Conservation (phyloP, 2,113 vertebrate genomes). For the Alligator sinensis region DNA sequence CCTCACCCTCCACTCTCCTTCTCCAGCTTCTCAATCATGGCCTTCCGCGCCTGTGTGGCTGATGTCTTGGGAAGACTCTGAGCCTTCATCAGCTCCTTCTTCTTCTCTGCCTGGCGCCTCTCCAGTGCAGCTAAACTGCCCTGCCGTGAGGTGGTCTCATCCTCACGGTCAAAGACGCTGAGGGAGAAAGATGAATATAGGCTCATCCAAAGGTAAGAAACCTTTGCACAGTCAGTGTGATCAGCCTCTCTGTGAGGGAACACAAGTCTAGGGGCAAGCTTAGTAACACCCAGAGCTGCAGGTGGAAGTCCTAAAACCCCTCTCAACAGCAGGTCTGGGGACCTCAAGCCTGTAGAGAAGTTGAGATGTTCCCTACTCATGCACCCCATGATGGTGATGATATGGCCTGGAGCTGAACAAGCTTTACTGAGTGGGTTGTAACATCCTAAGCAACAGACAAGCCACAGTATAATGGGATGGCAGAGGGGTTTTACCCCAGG, state of each 20-base stretch:
- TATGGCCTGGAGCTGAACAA: background rate
- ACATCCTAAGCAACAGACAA: no score
- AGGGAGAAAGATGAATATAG: background rate
- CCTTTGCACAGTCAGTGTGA: background rate
- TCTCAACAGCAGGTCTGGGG: background rate
- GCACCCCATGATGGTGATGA: no score
- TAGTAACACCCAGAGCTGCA: background rate
- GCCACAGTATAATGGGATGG: no score
- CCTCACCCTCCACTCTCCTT: slow-evolving; percentile 89
- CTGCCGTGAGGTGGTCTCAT: slow-evolving; percentile 82
- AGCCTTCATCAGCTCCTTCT: slow-evolving; percentile 93
- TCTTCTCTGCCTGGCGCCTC: slow-evolving; percentile 89
- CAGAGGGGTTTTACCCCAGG: no score
- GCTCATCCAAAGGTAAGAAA: background rate
- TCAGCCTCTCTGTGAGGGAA: background rate
- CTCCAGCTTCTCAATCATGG: slow-evolving; percentile 97
- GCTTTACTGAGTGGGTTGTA: background rate
- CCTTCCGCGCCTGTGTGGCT: slow-evolving; percentile 90
- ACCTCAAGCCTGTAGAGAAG: background rate
- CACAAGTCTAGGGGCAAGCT: accelerated
- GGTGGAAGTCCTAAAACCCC: background rate
- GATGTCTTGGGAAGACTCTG: slow-evolving; percentile 94
- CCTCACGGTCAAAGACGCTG: slow-evolving; percentile 96
- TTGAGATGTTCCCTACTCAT: no score
- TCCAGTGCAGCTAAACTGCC: slow-evolving; percentile 85